Conservation (phyloP, 2,797 vertebrate genomes). For the Clarias fuscus region DNA sequence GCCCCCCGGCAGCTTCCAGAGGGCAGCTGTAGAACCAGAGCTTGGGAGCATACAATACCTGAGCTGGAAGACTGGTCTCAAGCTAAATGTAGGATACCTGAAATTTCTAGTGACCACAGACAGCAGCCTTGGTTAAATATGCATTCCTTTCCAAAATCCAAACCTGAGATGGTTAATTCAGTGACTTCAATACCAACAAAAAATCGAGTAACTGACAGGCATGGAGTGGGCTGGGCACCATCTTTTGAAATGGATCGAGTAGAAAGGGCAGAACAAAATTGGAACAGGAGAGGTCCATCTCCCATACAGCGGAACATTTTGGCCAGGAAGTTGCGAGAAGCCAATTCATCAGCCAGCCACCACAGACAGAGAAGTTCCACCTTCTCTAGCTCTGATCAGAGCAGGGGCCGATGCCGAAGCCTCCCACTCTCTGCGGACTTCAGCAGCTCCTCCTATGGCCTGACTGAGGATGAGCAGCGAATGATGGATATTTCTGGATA, state of each 20-base stretch:
- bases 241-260: slow-evolving; percentile 63
- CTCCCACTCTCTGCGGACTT: slow-evolving; percentile 81
- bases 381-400: slow-evolving; percentile 71
- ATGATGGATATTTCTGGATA: slow-evolving; percentile 87
- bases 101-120: slow-evolving; percentile 63
- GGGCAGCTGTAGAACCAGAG: slow-evolving; percentile 75
- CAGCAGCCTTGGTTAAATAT: slow-evolving; percentile 64
- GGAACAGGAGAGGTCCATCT: slow-evolving; percentile 83
- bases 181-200: slow-evolving; percentile 37
- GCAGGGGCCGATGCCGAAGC: slow-evolving; percentile 82
- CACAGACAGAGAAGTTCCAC: slow-evolving; percentile 75
- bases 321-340: slow-evolving; percentile 80
- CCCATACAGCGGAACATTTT: slow-evolving; percentile 82
- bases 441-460: slow-evolving; percentile 81
- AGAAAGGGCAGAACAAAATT: slow-evolving; percentile 79
- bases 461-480: slow-evolving; percentile 86
- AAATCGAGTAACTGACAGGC: slow-evolving; percentile 28
- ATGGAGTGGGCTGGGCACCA: slow-evolving; percentile 36
- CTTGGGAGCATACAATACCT: slow-evolving; percentile 76
- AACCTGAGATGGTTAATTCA: slow-evolving; percentile 21
- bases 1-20: slow-evolving; percentile 81
- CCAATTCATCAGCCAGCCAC: slow-evolving; percentile 67
- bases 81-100: slow-evolving; percentile 62
- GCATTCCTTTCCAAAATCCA: slow-evolving; percentile 46
- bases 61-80: slow-evolving; percentile 68